Percentiles rank a stretch among this genome's conserved stretches.
Evolutionary conservation across 2,113 vertebrate genomes (phyloP).

Genomic region (Galbula dea): DNA sequence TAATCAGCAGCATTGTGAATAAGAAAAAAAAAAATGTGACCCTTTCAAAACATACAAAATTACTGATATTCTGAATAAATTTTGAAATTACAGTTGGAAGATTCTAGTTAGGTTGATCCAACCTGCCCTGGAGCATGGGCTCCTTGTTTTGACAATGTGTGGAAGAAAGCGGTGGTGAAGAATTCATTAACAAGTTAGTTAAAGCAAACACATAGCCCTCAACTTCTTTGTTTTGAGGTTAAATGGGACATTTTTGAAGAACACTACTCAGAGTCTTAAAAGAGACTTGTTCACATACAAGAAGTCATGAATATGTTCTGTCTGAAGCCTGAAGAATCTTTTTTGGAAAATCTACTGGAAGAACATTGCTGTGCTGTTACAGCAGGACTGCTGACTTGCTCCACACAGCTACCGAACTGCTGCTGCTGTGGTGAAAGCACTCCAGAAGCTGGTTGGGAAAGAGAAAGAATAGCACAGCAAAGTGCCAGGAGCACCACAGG

Average conservation of each 20-base stretch:
- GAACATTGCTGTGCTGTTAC: constrained; percentile 20
- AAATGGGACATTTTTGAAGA: not conserved
- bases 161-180: not conserved
- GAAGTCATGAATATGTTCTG: constrained; percentile 7
- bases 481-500: not conserved
- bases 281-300: not conserved
- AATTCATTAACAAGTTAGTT: not conserved
- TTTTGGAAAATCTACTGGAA: constrained; percentile 44
- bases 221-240: not conserved
- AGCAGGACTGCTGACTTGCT: constrained; percentile 32
- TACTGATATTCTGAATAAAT: not conserved
- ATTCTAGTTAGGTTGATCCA: constrained; percentile 21
- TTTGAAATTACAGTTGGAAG: constrained; percentile 5
- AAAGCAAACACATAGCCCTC: not conserved
- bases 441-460: constrained; percentile 62
- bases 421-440: constrained; percentile 28
- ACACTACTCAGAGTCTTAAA: not conserved
- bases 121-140: constrained; percentile 32
- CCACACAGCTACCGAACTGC: constrained; percentile 12
- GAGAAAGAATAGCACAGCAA: not conserved
- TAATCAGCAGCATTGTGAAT: not conserved
- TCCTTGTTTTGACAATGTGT: constrained; percentile 59
- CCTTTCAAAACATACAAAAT: constrained; percentile 11
- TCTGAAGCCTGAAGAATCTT: constrained; percentile 3
- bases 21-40: not conserved